Evolutionary conservation across 2,797 vertebrate species (phyloP).

Genomic region (Morus bassanus): DNA sequence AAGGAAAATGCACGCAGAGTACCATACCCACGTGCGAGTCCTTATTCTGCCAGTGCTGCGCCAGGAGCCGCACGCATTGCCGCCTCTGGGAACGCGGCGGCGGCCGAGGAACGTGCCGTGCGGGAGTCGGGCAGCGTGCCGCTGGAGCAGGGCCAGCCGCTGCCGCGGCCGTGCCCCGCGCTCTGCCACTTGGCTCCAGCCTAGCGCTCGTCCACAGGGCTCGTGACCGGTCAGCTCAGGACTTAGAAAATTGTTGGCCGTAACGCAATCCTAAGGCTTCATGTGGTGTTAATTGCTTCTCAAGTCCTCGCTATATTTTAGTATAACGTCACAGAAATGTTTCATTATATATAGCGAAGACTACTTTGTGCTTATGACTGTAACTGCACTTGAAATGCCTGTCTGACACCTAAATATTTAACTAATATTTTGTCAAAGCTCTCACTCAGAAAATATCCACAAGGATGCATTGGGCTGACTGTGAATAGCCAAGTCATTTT

Average conservation of each 20-base stretch:
- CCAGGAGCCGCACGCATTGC: accelerated
- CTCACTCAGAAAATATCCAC: neutral
- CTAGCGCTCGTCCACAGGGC: neutral
- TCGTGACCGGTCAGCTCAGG: no score
- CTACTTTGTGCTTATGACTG: neutral
- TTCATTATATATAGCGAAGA: neutral
- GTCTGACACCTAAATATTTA: neutral
- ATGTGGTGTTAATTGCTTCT: neutral
- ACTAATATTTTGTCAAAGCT: neutral
- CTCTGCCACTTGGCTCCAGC: neutral
- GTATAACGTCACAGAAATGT: neutral
- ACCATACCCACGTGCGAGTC: neutral
- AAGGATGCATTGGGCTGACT: neutral
- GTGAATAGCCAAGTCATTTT: neutral
- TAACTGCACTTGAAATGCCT: no score
- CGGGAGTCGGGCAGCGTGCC: neutral
- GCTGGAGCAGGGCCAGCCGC: neutral
- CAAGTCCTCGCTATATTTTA: neutral
- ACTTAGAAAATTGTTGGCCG: accelerated
- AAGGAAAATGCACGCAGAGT: no score
- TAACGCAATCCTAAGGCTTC: neutral
- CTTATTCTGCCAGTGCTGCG: neutral
- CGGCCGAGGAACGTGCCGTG: neutral
- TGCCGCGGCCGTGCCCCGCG: neutral
- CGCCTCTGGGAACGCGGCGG: neutral